Conservation (phyloP, 2,797 vertebrate genomes). For the Neomorphus geoffroyi region DNA sequence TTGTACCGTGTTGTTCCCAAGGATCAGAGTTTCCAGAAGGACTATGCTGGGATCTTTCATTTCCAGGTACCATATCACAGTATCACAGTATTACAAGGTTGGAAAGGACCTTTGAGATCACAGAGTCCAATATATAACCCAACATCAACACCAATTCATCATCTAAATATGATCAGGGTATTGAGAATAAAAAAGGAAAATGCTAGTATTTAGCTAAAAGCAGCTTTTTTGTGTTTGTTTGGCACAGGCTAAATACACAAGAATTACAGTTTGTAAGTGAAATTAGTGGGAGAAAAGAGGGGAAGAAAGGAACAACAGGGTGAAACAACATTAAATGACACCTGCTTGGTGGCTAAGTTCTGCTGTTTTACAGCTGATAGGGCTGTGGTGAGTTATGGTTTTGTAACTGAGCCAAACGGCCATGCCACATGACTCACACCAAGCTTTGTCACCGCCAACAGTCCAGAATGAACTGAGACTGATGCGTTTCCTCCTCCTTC, state of each 20-base stretch:
- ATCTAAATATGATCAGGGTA: not conserved
- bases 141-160: no score
- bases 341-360: not conserved
- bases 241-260: not conserved
- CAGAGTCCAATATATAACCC: no score
- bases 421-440: not conserved
- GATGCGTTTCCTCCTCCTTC: not conserved
- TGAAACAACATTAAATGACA: not conserved
- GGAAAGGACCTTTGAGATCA: no score
- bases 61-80: conserved; percentile 86
- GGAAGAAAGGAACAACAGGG: not conserved
- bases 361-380: not conserved
- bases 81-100: no score
- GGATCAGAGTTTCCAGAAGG: conserved; percentile 76
- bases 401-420: not conserved
- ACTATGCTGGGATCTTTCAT: conserved; percentile 84
- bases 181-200: not conserved
- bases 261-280: not conserved
- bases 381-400: not conserved
- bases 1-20: conserved; percentile 77
- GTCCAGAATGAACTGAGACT: not conserved
- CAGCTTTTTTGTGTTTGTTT: not conserved
- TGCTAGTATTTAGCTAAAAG: not conserved
- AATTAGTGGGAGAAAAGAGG: not conserved
- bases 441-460: not conserved